These are phyloP conservation scores for Portevinia maculata DNA, from an alignment of 2,888 invertebrate species.

Conservation along the genomic window DNA sequence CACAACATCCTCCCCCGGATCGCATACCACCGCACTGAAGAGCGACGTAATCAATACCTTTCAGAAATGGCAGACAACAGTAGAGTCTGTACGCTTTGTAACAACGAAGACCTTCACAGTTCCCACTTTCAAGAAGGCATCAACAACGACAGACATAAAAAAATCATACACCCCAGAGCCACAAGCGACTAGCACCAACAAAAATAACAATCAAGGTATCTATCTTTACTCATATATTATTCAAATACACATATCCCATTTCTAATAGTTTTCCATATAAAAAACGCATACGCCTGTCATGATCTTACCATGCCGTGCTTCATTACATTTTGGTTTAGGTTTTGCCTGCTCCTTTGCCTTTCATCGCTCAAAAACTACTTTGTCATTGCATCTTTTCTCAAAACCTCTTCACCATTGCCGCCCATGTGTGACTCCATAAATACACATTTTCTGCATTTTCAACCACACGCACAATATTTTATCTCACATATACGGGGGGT, in stretches of 20 bases:
- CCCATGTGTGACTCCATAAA: slow-evolving; percentile 27
- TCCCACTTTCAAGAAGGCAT: slow-evolving; percentile 76
- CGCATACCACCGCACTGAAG: slow-evolving; percentile 76
- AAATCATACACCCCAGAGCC: slow-evolving; percentile 45
- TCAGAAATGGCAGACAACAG: slow-evolving; percentile 83
- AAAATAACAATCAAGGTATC: slow-evolving; percentile 51
- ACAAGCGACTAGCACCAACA: slow-evolving; percentile 30
- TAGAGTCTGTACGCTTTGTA: slow-evolving; percentile 82
- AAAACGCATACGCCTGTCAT: slow-evolving; percentile 72
- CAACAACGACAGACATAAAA: slow-evolving; percentile 53
- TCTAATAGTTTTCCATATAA: slow-evolving; percentile 67
- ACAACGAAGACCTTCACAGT: slow-evolving; percentile 80
- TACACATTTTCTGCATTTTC: slow-evolving; percentile 71
- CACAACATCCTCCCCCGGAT: slow-evolving; percentile 51
- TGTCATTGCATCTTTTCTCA: slow-evolving; percentile 33
- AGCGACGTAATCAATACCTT: slow-evolving; percentile 81
- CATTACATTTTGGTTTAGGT: slow-evolving; percentile 64
- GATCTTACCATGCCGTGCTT: slow-evolving; percentile 53
- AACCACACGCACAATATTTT: slow-evolving; percentile 78
- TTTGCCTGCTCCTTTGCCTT: slow-evolving; percentile 30
- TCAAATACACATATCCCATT: slow-evolving; percentile 47
- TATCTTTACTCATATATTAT: slow-evolving; percentile 11
- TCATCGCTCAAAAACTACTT: slow-evolving; percentile 17
- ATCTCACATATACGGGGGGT: slow-evolving; percentile 55
- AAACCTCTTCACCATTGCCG: not conserved